Evolutionary conservation across 1,140 invertebrate genomes (phyloP), one percentile per base, ranked within the genome.

Genomic region (Panulirus ornatus): DNA sequence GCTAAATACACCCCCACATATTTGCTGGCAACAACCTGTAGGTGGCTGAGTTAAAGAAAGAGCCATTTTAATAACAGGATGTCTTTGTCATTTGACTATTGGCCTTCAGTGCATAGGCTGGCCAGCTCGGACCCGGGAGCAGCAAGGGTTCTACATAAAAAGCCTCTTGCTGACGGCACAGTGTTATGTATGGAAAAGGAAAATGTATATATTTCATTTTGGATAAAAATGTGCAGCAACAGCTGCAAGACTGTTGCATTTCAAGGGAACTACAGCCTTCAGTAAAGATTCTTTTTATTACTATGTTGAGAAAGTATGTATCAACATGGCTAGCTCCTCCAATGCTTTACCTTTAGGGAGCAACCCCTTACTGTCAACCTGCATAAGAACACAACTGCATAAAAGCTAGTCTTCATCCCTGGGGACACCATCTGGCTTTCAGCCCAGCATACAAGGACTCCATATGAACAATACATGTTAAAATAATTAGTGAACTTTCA

Each of bases 131-230:
- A 47, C 63, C 34, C 22, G 82, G 82, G 66, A 84, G 71, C n/a
- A 76, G 84, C 84, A 54, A 86, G 84, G 84, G 84, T 47, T 47
- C 84, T 76, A 86, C 84, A 86, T 51, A 86, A 78, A 86, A 86
- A 86, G 84, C 84, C 84, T 86, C 71, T 44, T 86, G 44, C 76
- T 75, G 84, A 86, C 84, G 76, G 47, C 76, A 71, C 73, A 58
- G 84, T 78, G 47, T 76, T 86, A 5, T n/a, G 34, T 70, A 30
- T 70, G 63, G 70, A 73, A 84, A 38, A 84, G 51, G 63, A 73
- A 73, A 42, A 47, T 66, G 30, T 84, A 44, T 47, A 44, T 40
- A 75, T 75, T 75, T 38, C 16, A 75, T 38, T 84, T 40, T 84
- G 82, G 82, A 84, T 84, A 47, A 84, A 84, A 84, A 84, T 84